Conservation (phyloP, 2,888 invertebrate species). For the Phalangium opilio region DNA sequence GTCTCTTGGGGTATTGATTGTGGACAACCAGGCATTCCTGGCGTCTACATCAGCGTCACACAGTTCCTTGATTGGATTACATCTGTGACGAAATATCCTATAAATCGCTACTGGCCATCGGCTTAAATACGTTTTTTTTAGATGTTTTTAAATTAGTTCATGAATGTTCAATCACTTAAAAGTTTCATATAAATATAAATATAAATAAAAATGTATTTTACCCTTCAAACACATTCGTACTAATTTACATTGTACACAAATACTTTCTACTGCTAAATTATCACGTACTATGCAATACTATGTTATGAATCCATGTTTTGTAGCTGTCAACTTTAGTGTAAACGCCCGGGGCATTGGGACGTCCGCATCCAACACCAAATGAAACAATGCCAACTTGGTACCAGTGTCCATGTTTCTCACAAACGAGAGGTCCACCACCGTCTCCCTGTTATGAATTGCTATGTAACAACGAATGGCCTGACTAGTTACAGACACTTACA, state of each 20-base stretch:
- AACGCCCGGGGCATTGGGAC: slow-evolving; percentile 32
- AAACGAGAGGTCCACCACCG: slow-evolving; percentile 34
- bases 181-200: too few species aligned
- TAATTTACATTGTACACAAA: too few species aligned
- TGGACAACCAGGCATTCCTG: slow-evolving; percentile 28
- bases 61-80: slow-evolving; percentile 22
- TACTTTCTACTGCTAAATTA: too few species aligned
- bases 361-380: slow-evolving; percentile 29
- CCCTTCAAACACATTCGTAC: too few species aligned
- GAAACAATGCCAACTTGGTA: slow-evolving; percentile 33
- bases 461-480: too few species aligned
- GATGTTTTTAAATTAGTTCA: too few species aligned
- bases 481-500: slow-evolving; percentile 23
- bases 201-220: too few species aligned
- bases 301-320: slow-evolving; percentile 28
- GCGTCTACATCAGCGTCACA: slow-evolving; percentile 28
- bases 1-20: slow-evolving; percentile 31
- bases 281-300: slow-evolving; percentile 13
- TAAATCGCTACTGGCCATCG: slow-evolving; percentile 16
- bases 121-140: too few species aligned
- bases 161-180: too few species aligned
- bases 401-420: slow-evolving; percentile 30
- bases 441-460: slow-evolving; percentile 27
- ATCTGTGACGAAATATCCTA: slow-evolving; percentile 10
- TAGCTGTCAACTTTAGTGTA: slow-evolving; percentile 30